A percentile compares a stretch with the other conserved stretches of the same genome.
Conservation (phyloP, 2,888 invertebrate species). For the Ormyrus labotus region DNA sequence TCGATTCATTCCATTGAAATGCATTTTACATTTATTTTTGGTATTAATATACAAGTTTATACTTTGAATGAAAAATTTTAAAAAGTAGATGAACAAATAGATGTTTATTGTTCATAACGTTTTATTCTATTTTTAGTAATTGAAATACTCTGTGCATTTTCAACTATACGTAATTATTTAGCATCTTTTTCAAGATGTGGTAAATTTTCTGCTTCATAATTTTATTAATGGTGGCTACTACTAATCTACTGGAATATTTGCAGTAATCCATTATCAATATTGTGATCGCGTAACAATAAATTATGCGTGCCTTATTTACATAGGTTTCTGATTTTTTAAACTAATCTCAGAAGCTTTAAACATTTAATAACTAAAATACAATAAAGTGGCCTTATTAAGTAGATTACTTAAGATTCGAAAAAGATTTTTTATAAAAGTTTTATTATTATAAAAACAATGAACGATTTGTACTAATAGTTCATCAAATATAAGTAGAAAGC, state of each 20-base stretch:
- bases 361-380: slow-evolving; percentile 31
- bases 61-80: slow-evolving; percentile 11
- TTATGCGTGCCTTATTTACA: slow-evolving; percentile 61
- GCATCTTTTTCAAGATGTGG: slow-evolving; percentile 14
- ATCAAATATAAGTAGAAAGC: slow-evolving; percentile 40
- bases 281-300: slow-evolving; percentile 54
- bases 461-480: slow-evolving; percentile 12
- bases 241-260: slow-evolving; percentile 12
- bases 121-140: slow-evolving; percentile 16
- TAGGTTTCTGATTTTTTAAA: slow-evolving; percentile 51
- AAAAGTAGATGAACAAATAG: slow-evolving; percentile 18
- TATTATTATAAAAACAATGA: slow-evolving; percentile 43
- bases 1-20: slow-evolving; percentile 42
- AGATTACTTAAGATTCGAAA: slow-evolving; percentile 41
- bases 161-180: slow-evolving; percentile 23
- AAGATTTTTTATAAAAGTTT: slow-evolving; percentile 41
- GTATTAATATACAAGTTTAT: slow-evolving; percentile 2
- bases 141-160: slow-evolving; percentile 29
- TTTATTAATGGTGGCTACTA: slow-evolving; percentile 46
- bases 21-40: slow-evolving; percentile 45
- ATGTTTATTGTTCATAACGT: slow-evolving; percentile 24
- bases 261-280: slow-evolving; percentile 46
- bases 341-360: slow-evolving; percentile 52
- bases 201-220: slow-evolving; percentile 41
- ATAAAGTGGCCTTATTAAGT: slow-evolving; percentile 49